phyloP scores from a whole-genome alignment of 2,113 vertebrate genomes.

The Conger conger region DNA sequence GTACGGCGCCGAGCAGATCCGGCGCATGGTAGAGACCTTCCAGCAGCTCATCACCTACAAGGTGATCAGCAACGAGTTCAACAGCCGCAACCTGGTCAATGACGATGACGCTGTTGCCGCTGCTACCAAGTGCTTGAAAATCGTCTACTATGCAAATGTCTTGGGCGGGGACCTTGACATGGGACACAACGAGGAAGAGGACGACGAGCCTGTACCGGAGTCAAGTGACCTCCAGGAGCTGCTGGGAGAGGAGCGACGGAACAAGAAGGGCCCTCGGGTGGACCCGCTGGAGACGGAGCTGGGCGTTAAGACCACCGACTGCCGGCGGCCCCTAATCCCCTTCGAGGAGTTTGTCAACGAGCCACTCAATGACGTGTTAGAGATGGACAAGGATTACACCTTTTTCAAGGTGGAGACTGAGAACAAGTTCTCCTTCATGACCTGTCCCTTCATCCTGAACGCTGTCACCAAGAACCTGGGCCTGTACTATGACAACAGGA shows the following conservation, averaged over 20 bases:
- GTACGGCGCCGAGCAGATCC: slow-evolving; percentile 81
- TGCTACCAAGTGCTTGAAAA: slow-evolving; percentile 94
- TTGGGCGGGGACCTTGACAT: slow-evolving; percentile 87
- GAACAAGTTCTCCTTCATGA: slow-evolving; percentile 99
- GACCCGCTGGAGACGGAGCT: slow-evolving; percentile 93
- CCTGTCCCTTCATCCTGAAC: slow-evolving; percentile 94
- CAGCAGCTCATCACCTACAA: slow-evolving; percentile 98
- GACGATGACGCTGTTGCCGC: slow-evolving; percentile 94
- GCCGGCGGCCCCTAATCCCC: slow-evolving; percentile 86
- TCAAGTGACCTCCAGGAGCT: slow-evolving; percentile 93
- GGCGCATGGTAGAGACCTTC: slow-evolving; percentile 96
- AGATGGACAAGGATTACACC: slow-evolving; percentile 99
- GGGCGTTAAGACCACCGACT: slow-evolving; percentile 85
- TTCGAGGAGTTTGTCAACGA: slow-evolving; percentile 97
- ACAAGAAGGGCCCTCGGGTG: slow-evolving; percentile 88
- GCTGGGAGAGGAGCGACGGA: slow-evolving; percentile 90
- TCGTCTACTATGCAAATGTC: slow-evolving; percentile 95
- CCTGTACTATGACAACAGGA: slow-evolving; percentile 97
- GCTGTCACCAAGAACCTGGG: slow-evolving; percentile 96
- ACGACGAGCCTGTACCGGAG: slow-evolving; percentile 85
- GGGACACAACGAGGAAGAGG: slow-evolving; percentile 91
- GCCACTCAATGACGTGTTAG: slow-evolving; percentile 93
- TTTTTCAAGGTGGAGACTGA: slow-evolving; percentile 98
- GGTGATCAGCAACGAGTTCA: slow-evolving; percentile 94
- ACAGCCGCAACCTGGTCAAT: slow-evolving; percentile 86